These are phyloP conservation scores for Gobiocypris rarus DNA, from an alignment of 2,113 vertebrate species.

Conservation along the genomic window DNA sequence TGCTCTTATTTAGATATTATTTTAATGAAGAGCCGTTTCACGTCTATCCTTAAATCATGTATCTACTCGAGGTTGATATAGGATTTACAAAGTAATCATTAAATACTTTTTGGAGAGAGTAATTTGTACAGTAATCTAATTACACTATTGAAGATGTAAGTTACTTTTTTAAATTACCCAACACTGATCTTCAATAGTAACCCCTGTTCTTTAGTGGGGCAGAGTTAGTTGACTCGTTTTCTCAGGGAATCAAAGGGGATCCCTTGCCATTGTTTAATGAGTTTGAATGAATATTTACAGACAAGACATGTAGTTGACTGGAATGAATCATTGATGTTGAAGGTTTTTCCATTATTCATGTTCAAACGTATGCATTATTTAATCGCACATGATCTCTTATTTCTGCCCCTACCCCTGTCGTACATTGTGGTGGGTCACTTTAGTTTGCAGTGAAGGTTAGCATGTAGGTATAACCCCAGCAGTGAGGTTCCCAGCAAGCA, in stretches of 20 bases:
- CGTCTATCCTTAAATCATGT: too few species aligned
- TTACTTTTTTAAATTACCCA: too few species aligned
- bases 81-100: too few species aligned
- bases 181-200: too few species aligned
- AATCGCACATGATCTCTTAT: slow-evolving; percentile 13
- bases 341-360: slow-evolving; percentile 25
- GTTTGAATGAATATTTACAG: not conserved
- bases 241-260: not conserved
- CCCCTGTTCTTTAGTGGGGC: not conserved
- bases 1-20: too few species aligned
- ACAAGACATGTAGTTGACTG: not conserved
- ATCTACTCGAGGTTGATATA: too few species aligned
- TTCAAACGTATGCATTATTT: slow-evolving; percentile 43
- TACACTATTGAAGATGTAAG: too few species aligned
- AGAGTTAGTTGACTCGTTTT: not conserved
- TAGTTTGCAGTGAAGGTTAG: not conserved
- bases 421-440: not conserved
- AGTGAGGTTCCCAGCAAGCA: too few species aligned
- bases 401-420: slow-evolving; percentile 11
- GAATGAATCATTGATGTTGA: slow-evolving; percentile 32
- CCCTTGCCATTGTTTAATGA: slow-evolving; percentile 3
- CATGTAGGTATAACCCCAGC: not conserved
- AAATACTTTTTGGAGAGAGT: too few species aligned
- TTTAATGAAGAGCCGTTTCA: too few species aligned
- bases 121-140: too few species aligned